Conservation (phyloP, 2,888 invertebrate genomes). For the Argyra leucocephala region DNA sequence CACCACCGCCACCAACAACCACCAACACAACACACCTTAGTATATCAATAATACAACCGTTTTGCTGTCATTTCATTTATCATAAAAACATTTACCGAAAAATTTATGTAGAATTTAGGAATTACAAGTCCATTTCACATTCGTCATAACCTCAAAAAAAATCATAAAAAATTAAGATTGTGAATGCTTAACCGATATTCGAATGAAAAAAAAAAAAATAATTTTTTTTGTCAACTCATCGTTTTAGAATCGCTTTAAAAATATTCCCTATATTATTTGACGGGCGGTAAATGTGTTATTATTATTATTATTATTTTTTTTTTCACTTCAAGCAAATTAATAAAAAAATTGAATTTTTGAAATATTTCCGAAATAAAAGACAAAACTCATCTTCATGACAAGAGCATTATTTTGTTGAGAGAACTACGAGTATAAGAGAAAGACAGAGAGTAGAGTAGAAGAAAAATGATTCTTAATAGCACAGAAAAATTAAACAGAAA, state of each 20-base stretch:
- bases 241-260: background rate
- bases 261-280: background rate
- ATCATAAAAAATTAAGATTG: background rate
- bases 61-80: background rate
- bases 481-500: too few relatives aligned
- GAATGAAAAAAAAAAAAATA: background rate
- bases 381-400: background rate
- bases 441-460: too few relatives aligned
- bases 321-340: background rate
- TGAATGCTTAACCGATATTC: background rate
- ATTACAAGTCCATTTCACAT: background rate
- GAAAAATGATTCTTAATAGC: too few relatives aligned
- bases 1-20: background rate
- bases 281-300: background rate
- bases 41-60: background rate
- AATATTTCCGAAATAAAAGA: constrained; percentile 2
- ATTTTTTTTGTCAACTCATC: background rate
- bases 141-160: background rate
- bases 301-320: too few relatives aligned
- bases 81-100: background rate
- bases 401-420: too few relatives aligned
- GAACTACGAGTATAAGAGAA: too few relatives aligned
- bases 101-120: background rate
- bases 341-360: background rate
- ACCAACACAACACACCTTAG: background rate